phyloP scores from a whole-genome alignment of 2,797 vertebrate genomes.

The Calcarius lapponicus region DNA sequence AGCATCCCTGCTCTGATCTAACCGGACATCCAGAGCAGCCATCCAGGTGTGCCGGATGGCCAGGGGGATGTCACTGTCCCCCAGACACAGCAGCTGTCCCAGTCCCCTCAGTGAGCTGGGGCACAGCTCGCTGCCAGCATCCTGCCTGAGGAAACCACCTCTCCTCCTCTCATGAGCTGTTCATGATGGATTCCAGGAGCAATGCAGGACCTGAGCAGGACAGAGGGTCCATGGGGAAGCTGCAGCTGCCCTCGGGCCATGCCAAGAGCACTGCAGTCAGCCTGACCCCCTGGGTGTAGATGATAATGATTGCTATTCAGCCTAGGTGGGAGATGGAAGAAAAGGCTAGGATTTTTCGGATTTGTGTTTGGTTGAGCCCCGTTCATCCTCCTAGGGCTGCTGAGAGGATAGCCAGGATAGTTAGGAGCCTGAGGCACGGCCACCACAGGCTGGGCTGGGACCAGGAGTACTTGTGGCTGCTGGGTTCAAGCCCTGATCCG shows the following conservation, averaged over 20 bases:
- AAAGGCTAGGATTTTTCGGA: no score
- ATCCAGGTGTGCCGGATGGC: neutral
- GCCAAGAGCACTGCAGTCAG: neutral
- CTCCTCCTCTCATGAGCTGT: neutral
- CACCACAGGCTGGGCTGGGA: neutral
- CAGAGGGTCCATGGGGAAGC: neutral
- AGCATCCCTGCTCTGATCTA: neutral
- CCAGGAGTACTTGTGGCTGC: neutral
- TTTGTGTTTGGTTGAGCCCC: no score
- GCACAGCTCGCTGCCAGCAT: neutral
- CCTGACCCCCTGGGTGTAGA: neutral
- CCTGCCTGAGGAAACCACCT: neutral
- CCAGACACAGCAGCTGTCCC: neutral
- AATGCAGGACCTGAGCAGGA: neutral
- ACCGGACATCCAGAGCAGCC: neutral
- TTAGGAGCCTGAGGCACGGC: fast-evolving
- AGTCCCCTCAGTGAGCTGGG: neutral
- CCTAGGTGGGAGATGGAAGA: no score
- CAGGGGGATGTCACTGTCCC: neutral
- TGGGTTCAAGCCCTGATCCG: fast-evolving
- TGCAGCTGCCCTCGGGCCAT: fast-evolving
- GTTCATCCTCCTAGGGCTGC: no score
- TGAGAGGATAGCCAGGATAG: no score
- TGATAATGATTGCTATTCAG: no score
- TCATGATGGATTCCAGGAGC: fast-evolving